Evolutionary conservation across 2,113 vertebrate species (phyloP).

Genomic region (Diglossa brunneiventris): DNA sequence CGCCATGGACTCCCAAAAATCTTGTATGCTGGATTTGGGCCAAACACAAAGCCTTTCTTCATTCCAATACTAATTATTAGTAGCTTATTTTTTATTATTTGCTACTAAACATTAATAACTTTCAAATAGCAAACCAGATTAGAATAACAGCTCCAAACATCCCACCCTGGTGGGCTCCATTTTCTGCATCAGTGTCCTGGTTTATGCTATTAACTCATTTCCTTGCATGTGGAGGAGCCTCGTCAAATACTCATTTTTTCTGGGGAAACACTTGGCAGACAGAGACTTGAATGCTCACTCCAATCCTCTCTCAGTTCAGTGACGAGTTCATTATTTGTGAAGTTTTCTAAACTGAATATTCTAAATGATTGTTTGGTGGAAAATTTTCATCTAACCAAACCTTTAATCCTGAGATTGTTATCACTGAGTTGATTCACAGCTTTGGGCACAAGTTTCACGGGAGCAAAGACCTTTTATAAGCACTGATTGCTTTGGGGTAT

Average conservation of each 20-base stretch:
- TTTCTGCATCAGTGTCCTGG: neutral
- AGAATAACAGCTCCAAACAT: neutral
- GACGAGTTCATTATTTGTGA: neutral
- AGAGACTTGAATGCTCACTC: neutral
- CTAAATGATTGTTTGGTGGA: neutral
- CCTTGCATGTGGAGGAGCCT: neutral
- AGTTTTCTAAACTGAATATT: neutral
- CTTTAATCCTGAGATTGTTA: neutral
- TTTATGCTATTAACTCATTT: conserved; percentile 5
- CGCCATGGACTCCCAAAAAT: neutral
- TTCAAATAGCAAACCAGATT: conserved; percentile 19
- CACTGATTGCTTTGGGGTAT: neutral
- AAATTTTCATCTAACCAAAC: neutral
- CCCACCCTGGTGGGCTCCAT: neutral
- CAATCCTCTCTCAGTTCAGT: neutral
- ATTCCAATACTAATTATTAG: conserved; percentile 34
- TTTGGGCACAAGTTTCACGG: neutral
- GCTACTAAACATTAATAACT: neutral
- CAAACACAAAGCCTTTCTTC: conserved; percentile 8
- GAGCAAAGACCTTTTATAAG: neutral
- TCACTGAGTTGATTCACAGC: neutral
- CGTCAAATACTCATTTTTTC: conserved; percentile 14
- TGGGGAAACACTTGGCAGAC: neutral
- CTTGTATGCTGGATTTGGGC: neutral
- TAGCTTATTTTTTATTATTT: conserved; percentile 21